These are phyloP conservation scores for Pissodes strobi DNA, from an alignment of 1,140 invertebrate genomes.

Conservation along the genomic window DNA sequence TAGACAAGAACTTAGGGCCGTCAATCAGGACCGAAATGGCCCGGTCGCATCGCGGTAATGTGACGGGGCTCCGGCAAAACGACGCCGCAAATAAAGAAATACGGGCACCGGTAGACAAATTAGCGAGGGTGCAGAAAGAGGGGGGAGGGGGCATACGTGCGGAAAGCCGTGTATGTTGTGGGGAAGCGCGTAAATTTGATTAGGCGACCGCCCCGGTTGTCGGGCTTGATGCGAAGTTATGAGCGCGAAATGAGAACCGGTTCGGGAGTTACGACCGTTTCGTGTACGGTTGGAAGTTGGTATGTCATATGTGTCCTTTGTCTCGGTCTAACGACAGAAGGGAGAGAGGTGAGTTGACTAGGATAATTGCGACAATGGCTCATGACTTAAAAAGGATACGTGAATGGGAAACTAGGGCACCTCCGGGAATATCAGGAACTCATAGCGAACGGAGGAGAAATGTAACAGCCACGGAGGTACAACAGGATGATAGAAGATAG, in stretches of 20 bases:
- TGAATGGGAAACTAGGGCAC: too few species aligned
- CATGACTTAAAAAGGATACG: too few species aligned
- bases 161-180: conserved; percentile 9
- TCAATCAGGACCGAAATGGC: conserved; percentile 15
- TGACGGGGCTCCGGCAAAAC: conserved; percentile 4
- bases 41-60: conserved; percentile 9
- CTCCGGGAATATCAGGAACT: too few species aligned
- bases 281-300: too few species aligned
- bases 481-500: too few species aligned
- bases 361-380: too few species aligned
- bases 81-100: conserved; percentile 21
- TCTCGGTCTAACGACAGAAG: too few species aligned
- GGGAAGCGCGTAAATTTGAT: conserved; percentile 26
- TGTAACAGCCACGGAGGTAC: too few species aligned
- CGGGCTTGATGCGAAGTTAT: conserved; percentile 13
- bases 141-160: conserved; percentile 5
- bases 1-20: conserved; percentile 16
- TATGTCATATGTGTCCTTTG: too few species aligned
- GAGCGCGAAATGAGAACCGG: not conserved
- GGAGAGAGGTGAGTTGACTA: too few species aligned
- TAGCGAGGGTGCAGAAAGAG: conserved; percentile 3
- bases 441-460: too few species aligned
- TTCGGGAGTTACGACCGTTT: not conserved
- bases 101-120: conserved; percentile 17
- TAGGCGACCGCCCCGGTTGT: conserved; percentile 6